These are phyloP conservation scores for Dipodomys merriami DNA, from an alignment of 2,113 vertebrate genomes.

Conservation along the genomic window DNA sequence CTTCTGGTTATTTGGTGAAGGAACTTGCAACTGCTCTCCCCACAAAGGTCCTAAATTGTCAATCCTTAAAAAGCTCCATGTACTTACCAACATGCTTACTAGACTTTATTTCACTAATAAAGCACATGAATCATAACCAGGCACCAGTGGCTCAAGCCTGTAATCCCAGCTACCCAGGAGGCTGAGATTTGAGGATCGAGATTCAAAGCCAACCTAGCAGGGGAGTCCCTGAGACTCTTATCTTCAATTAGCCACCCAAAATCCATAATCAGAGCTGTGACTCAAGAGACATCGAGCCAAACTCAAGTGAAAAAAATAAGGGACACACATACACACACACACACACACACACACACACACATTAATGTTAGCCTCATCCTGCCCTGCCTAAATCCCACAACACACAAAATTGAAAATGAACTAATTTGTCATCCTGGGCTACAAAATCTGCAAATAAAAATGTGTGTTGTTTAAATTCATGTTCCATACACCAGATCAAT, in stretches of 20 bases:
- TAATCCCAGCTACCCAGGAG: too few species aligned
- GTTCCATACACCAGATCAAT: constrained; percentile 31
- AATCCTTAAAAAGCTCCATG: not conserved
- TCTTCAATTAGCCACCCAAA: too few species aligned
- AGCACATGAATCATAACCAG: not conserved
- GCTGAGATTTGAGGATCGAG: too few species aligned
- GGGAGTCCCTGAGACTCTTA: too few species aligned
- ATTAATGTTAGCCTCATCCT: not conserved
- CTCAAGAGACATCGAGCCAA: too few species aligned
- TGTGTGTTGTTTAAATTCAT: constrained; percentile 26
- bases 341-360: not conserved
- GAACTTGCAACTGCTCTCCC: not conserved
- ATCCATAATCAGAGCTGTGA: too few species aligned
- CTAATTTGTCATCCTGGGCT: constrained; percentile 3
- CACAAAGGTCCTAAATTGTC: constrained; percentile 12
- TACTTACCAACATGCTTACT: constrained; percentile 18
- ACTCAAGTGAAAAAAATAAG: too few species aligned
- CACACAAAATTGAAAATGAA: constrained; percentile 14
- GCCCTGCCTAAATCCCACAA: not conserved
- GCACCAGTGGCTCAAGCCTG: too few species aligned
- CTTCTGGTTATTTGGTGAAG: constrained; percentile 58
- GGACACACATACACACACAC: too few species aligned
- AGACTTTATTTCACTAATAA: not conserved
- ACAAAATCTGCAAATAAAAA: constrained; percentile 45
- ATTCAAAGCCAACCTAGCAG: too few species aligned